Base-by-base conservation (phyloP, 30 jellyfish, hydroid and myxozoan genomes). In the Turritopsis rubra region DNA sequence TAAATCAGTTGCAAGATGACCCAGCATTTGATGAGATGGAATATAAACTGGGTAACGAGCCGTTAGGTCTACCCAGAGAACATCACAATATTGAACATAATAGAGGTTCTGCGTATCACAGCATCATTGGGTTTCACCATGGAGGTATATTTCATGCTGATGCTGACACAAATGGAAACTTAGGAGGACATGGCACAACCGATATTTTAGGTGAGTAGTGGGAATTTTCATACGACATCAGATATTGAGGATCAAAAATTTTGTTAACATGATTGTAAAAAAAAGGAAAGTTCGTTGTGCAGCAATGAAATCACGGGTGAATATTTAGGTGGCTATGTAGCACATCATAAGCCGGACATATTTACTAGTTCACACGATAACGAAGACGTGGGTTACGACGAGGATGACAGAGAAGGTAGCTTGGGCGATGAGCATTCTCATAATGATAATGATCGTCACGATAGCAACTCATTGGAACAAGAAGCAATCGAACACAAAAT, bases 1-100 rank as follows among this genome's bases (percentile, higher is more conserved):
- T 80, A 80, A 80, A 80, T 65, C 79, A 52, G 21, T 29, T 80
- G 22, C 87, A 80, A 53, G 87, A 80, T 1, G 87, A 80, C 66
- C 87, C 87, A 13, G 19, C 79, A 21, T 53, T 80, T 80, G 87
- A 80, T 65, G 79, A 66, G 7, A 29, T 80, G 87, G 87, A 80
- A 53, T 80, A 53, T 53, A 65, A 80, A 29, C 53, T 66, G 16
- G 72, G 53, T 16, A 30, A 77, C 18, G 71, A 77, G 28, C 85
- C 85, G 5, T 19, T 29, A 77, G 85, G 85, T 16, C 29, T 53
- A 66, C 85, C 85, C 23, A 77, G 66, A 19, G 28, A 29, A 0
- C 54, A 54, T 26, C 87, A 80, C 21, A 28, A 53, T 52, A 68
- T 80, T 80, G 87, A 80, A 65, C 65, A 68, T 28, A 53, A 80